A percentile compares a stretch with the other conserved stretches of the same genome.
These are phyloP conservation scores for Tuberolachnus salignus DNA, from an alignment of 2,888 invertebrate species.

Conservation along the genomic window DNA sequence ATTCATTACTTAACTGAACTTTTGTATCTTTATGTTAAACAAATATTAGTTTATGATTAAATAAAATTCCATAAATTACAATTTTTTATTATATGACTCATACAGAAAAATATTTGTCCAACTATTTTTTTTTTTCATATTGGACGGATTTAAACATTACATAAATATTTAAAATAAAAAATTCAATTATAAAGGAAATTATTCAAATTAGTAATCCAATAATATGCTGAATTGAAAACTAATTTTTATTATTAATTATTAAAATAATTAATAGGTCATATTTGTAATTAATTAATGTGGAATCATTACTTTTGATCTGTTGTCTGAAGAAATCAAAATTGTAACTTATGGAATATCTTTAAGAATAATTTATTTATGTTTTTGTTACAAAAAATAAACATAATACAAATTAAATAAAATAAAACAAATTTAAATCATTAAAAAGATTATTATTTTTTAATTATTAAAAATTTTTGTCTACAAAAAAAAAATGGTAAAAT, in stretches of 20 bases:
- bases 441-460: neutral
- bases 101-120: neutral
- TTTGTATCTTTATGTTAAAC: neutral
- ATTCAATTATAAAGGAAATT: neutral
- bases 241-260: no score
- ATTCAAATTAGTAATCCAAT: neutral
- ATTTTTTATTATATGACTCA: conserved; percentile 3
- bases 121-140: neutral
- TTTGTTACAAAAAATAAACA: conserved; percentile 53
- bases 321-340: neutral
- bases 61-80: conserved; percentile 32
- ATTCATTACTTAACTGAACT: neutral
- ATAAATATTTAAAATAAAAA: neutral
- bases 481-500: neutral
- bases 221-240: neutral
- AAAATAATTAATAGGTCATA: no score
- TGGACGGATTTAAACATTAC: neutral
- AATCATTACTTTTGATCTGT: neutral
- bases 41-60: neutral
- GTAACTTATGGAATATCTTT: conserved; percentile 31
- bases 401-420: conserved; percentile 37
- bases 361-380: conserved; percentile 37
- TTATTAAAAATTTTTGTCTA: conserved; percentile 8
- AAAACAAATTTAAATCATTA: conserved; percentile 15
- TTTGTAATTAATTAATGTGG: no score